Conservation (phyloP, 2,113 vertebrate genomes). For the Ahaetulla prasina region DNA sequence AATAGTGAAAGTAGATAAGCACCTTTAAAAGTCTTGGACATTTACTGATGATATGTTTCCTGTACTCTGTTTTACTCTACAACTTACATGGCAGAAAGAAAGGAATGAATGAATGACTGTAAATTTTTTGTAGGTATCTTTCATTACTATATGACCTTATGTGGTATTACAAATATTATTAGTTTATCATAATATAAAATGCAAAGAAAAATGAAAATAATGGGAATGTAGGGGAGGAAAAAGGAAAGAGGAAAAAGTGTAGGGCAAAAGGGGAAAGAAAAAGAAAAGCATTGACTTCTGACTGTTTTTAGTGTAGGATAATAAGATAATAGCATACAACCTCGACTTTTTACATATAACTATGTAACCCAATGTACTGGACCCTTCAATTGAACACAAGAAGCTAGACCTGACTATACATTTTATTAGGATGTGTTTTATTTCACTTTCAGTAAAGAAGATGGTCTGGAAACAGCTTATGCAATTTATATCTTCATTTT, state of each 20-base stretch:
- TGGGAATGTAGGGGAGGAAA: no score
- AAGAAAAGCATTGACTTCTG: no score
- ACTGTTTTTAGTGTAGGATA: no score
- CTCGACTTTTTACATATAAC: no score
- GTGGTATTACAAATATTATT: no score
- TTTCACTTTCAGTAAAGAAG: not conserved
- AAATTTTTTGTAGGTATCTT: not conserved
- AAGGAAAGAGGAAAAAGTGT: no score
- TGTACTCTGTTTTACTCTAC: not conserved
- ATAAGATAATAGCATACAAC: no score
- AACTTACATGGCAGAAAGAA: not conserved
- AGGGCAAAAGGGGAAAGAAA: no score
- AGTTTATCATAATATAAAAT: no score
- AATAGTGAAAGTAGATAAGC: not conserved
- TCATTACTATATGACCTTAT: not conserved
- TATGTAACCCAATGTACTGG: not conserved
- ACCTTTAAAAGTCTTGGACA: constrained; percentile 3
- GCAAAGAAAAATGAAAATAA: no score
- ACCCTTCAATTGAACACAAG: not conserved
- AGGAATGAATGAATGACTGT: not conserved
- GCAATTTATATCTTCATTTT: not conserved
- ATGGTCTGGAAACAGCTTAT: not conserved
- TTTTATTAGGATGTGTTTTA: not conserved
- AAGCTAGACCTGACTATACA: not conserved
- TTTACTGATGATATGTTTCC: not conserved